Evolutionary conservation across 2,888 invertebrate species (phyloP), one percentile per base, ranked within the genome.

Genomic region (Drosophila hamatofila): DNA sequence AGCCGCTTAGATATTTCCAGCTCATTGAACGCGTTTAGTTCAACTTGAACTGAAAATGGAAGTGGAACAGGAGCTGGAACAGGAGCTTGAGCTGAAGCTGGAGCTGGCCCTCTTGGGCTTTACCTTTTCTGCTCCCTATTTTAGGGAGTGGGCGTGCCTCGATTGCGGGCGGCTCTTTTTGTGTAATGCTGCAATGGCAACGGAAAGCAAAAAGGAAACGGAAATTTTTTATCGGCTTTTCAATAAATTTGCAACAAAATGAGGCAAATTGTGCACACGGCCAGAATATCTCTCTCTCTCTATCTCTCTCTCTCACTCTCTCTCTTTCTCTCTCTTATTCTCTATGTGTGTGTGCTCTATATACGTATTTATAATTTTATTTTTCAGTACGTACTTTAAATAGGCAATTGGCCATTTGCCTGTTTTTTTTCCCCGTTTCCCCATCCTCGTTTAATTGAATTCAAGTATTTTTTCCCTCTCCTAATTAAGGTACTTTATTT

Each of bases 201-300:
- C 57, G 72, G 52, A 68, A 62, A 65, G 61, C 48, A 68, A 77
- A 75, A 27, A 55, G 67, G 70, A 86, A 84, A 72, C 68, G 72
- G 72, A 86, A 69, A 83, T 75, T 88, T 74, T 68, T 72, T 80
- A 81, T 81, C 64, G 72, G 64, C 44, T 75, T 79, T 81, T 71
- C 75, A 81, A 86, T 79, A 86, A 81, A 83, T 83, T 83, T 75
- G 75, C 78, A 86, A 88, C 74, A 76, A 83, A 86, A 67, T 79
- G 46, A 57, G 70, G 79, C 75, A 76, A 76, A 72, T 76, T 77
- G 46, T 64, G 76, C 55, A 62, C 61, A 60, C 63, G 49, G 51
- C 46, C 57, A 69, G 57, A 18, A 70, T 48, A 35, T 39, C n/a
- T 18, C n/a, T 48, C 35, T 49, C 23, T 21, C 23, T 1, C 27